Conservation (phyloP, 2,797 vertebrate genomes). For the Microctenopoma steveboyesi region DNA sequence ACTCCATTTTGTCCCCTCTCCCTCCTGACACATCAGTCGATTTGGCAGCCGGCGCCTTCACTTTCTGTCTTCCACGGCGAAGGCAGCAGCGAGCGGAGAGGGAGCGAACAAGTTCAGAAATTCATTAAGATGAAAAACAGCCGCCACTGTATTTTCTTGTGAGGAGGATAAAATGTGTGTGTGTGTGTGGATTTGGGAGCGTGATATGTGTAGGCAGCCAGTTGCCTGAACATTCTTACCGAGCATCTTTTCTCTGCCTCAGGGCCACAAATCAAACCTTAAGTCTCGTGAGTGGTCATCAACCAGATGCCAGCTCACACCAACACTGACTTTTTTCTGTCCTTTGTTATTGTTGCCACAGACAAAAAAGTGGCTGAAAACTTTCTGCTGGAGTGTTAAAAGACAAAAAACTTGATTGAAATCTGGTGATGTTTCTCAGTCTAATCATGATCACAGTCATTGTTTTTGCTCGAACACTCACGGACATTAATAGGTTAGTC, state of each 20-base stretch:
- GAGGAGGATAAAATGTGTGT: conserved; percentile 43
- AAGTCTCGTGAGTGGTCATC: conserved; percentile 30
- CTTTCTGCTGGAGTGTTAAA: background rate
- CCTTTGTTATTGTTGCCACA: conserved; percentile 17
- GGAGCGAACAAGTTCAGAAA: conserved; percentile 72
- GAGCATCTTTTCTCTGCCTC: conserved; percentile 37
- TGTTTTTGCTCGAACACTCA: no score
- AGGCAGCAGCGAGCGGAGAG: conserved; percentile 55
- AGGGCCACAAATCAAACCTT: conserved; percentile 37
- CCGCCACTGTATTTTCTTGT: conserved; percentile 49
- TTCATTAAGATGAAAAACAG: conserved; percentile 81
- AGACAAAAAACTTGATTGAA: no score
- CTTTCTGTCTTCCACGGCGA: conserved; percentile 61
- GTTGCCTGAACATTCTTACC: conserved; percentile 31
- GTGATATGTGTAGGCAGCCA: conserved; percentile 32
- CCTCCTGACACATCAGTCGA: conserved; percentile 80
- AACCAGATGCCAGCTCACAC: conserved; percentile 31
- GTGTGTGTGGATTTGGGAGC: conserved; percentile 23
- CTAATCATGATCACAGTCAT: no score
- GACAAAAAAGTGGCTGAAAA: background rate
- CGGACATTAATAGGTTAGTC: no score
- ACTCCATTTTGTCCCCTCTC: conserved; percentile 78
- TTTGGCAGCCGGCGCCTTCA: conserved; percentile 76
- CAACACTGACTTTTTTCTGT: conserved; percentile 12
- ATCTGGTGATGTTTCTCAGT: conserved; percentile 6